Evolutionary conservation across 2,113 vertebrate species (phyloP), one percentile per base, ranked within the genome.

Genomic region (Phycodurus eques): DNA sequence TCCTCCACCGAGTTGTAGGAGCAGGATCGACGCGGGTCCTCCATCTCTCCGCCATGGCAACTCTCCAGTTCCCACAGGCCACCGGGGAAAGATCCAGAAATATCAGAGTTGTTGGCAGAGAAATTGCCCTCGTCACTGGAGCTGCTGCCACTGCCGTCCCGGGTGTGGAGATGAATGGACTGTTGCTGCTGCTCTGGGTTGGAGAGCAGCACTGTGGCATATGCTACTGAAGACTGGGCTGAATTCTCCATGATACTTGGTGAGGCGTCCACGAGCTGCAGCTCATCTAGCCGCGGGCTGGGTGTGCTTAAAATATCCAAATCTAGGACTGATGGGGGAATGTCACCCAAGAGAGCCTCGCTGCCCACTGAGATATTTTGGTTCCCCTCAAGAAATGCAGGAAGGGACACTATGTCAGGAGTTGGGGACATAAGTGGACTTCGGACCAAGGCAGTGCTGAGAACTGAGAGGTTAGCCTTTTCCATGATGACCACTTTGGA

Each of bases 401-500:
- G 39, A 19, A 47, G 4, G n/a, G 80, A 72, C 42, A 19, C 14
- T 0, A 71, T 31, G 17, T 53, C 62, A 13, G 69, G 5, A 35
- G 65, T 11, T 15, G 62, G 17, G 73, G 68, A 64, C 76, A 71
- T 12, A 77, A 73, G 62, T 4, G 80, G 67, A 47, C 27, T 68
- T 66, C 82, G 85, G 59, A 83, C 17, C 39, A 85, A 39, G 12
- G 75, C 75, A 8, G 69, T 57, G 3, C 73, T 72, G 22, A 88
- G 89, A 70, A 80, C 77, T 12, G 76, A 79, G 67, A 77, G 80
- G 74, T 64, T 44, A 0, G 65, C 15, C 75, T 93, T 90, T 60
- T 94, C 92, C 42, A 95, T 67, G 17, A 91, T 92, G 87, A 96
- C 87, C 14, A 94, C 93, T 76, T 94, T 91, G 71, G 95, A 95